These are phyloP conservation scores for Nebria ingens DNA, from an alignment of 1,140 invertebrate genomes.

Conservation along the genomic window DNA sequence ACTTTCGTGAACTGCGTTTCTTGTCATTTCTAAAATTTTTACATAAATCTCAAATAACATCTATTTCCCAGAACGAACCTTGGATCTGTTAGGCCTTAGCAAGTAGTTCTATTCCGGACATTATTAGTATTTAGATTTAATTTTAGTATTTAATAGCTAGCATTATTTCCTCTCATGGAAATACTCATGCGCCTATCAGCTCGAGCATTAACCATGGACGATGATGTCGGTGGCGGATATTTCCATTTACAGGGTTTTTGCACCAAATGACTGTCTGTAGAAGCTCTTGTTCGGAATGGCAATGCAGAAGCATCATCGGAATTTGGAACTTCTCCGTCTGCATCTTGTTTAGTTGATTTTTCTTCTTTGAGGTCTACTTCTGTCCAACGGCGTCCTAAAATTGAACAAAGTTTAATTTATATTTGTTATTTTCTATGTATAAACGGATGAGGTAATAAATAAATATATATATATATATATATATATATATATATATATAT, in stretches of 20 bases:
- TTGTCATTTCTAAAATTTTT: too few species aligned
- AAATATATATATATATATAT: too few species aligned
- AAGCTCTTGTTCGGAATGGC: slow-evolving; percentile 49
- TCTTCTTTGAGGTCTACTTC: slow-evolving; percentile 36
- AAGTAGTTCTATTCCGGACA: too few species aligned
- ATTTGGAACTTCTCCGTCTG: slow-evolving; percentile 24
- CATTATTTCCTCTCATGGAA: slow-evolving; percentile 43
- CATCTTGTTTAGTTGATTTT: slow-evolving; percentile 29
- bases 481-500: too few species aligned
- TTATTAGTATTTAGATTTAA: too few species aligned
- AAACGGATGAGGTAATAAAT: too few species aligned
- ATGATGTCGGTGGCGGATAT: slow-evolving; percentile 34
- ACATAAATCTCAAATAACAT: too few species aligned
- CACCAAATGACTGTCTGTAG: slow-evolving; percentile 46
- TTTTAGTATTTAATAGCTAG: slow-evolving; percentile 38
- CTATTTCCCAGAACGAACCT: too few species aligned
- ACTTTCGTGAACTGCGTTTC: too few species aligned
- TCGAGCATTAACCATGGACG: slow-evolving; percentile 19
- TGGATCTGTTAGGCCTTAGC: too few species aligned
- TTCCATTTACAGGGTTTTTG: slow-evolving; percentile 40
- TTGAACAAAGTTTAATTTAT: too few species aligned
- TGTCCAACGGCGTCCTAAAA: slow-evolving; percentile 34
- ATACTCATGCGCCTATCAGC: slow-evolving; percentile 44
- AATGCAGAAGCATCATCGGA: slow-evolving; percentile 25
- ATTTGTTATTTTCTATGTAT: too few species aligned